phyloP scores from a whole-genome alignment of 1,140 invertebrate species.

The Kradibia gibbosae region DNA sequence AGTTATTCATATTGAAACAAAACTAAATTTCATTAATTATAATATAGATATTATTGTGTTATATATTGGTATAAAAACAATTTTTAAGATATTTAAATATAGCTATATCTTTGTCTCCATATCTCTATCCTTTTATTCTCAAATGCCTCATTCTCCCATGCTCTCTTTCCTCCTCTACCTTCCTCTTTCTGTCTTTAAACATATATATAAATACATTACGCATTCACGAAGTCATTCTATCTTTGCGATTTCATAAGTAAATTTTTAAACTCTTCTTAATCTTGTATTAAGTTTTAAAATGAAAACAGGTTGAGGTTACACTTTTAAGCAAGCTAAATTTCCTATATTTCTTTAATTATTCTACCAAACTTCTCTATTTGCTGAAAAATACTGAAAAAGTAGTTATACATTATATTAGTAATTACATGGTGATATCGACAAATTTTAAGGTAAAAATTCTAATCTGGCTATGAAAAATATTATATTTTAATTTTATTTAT shows the following conservation, averaged over 20 bases:
- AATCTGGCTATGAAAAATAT: not conserved
- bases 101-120: too few species aligned
- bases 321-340: slow-evolving; percentile 22
- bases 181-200: not conserved
- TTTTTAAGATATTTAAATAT: too few species aligned
- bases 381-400: not conserved
- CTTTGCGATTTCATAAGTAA: not conserved
- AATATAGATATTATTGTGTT: too few species aligned
- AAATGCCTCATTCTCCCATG: not conserved
- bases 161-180: not conserved
- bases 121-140: not conserved
- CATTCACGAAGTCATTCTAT: not conserved
- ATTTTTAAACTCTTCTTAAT: slow-evolving; percentile 6
- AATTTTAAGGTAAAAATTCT: not conserved
- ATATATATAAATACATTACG: too few species aligned
- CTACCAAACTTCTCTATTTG: not conserved
- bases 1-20: too few species aligned
- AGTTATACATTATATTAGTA: not conserved
- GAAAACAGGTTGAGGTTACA: not conserved
- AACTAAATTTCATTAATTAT: too few species aligned
- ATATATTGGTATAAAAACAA: too few species aligned
- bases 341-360: not conserved
- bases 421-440: not conserved
- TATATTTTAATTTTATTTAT: not conserved
- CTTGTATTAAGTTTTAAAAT: slow-evolving; percentile 1